Evolutionary conservation across 2,888 invertebrate genomes (phyloP), one percentile per base, ranked within the genome.

Genomic region (Leptinotarsa juncta): DNA sequence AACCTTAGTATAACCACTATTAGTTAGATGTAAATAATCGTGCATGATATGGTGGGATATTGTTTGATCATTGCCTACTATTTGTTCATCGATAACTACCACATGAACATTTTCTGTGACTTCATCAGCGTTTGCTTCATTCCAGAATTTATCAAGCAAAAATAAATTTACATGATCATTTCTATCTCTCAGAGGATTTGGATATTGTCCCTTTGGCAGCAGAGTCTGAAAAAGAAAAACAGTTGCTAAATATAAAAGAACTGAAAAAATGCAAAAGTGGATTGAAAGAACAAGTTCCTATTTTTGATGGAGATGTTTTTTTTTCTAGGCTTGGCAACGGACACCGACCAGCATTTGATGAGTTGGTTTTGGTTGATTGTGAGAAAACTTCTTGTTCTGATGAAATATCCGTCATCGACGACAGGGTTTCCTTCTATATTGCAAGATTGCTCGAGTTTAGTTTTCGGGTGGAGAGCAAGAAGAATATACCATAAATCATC

Each of bases 11-110:
- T 93, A 94, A 1, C 92, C 93, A 53, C 88, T 86, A 79, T 91
- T 90, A 2, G 93, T 92, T 49, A 93, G 87, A 85, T 93, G 93
- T 15, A 93, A 88, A 85, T 92, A 94, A 86, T 94, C 94, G 83
- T 91, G 90, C 91, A 94, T 91, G 81, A 93, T 90, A 74, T 90
- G 89, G 80, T 91, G 91, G 68, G 90, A 90, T 73, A 94, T 92
- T 4, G 89, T 88, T 20, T 91, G 90, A 83, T 90, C 90, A 26
- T 88, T 87, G 80, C 89, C 89, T 0, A 88, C 83, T 12, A 88
- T 86, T 73, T 87, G 84, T 18, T 87, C 86, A 73, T 88, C 85
- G 26, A 88, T 87, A 20, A 82, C 83, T 4, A 88, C 85, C 3
- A 88, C 83, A 75, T 86, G 83, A 12, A 88, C 86, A 73, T 86